phyloP scores from a whole-genome alignment of 2,888 invertebrate genomes.

The Iselma pallidipennis region DNA sequence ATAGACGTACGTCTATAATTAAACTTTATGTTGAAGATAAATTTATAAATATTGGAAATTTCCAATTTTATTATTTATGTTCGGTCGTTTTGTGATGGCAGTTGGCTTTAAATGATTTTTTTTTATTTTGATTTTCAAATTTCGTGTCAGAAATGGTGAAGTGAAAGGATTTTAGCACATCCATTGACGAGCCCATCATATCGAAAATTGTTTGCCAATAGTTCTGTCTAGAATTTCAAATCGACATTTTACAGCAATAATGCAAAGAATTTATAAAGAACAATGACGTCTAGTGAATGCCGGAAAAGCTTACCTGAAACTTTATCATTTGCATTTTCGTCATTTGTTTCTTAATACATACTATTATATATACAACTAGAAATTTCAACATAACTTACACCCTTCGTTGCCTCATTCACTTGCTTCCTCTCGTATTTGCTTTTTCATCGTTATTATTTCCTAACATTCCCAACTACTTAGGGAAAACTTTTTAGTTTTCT shows the following conservation, averaged over 20 bases:
- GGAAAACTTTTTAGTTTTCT: background rate
- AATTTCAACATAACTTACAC: background rate
- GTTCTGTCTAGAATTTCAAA: background rate
- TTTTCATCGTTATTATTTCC: background rate
- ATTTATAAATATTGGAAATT: background rate
- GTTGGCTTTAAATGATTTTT: too few species aligned
- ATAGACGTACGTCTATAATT: background rate
- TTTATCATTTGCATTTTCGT: background rate
- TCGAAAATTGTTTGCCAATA: background rate
- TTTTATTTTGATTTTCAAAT: too few species aligned
- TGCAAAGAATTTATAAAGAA: background rate
- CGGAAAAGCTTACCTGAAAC: background rate
- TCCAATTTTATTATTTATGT: background rate
- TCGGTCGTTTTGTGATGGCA: too few species aligned
- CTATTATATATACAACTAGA: background rate
- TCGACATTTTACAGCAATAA: too few species aligned
- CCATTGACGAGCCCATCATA: background rate
- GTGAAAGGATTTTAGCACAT: too few species aligned
- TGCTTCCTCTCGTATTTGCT: too few species aligned
- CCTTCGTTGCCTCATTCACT: too few species aligned
- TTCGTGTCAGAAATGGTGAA: too few species aligned
- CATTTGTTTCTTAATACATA: background rate
- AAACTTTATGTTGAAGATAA: background rate
- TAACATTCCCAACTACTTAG: background rate
- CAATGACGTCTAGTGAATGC: background rate